Conservation (phyloP, 2,797 vertebrate species). For the Catostomus latipinnis region DNA sequence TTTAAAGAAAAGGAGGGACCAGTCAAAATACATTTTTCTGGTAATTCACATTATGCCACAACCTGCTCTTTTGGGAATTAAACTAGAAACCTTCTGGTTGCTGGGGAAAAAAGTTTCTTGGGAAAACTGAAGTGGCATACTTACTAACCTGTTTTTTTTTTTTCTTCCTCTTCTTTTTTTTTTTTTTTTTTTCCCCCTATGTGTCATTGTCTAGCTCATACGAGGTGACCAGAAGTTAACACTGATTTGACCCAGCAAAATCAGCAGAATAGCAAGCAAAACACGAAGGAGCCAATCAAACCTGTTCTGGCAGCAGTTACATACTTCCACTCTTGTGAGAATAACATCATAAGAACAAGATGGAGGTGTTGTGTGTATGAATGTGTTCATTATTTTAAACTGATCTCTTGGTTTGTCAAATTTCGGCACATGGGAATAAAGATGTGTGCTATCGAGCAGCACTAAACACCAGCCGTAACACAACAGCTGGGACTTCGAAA, state of each 20-base stretch:
- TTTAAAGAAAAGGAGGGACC: too few species aligned
- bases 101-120: too few species aligned
- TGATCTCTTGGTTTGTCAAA: slow-evolving; percentile 51
- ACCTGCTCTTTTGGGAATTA: too few species aligned
- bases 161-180: neutral
- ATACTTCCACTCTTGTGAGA: slow-evolving; percentile 22
- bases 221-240: slow-evolving; percentile 54
- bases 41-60: too few species aligned
- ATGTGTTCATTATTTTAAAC: slow-evolving; percentile 42
- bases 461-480: slow-evolving; percentile 20
- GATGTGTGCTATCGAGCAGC: slow-evolving; percentile 25
- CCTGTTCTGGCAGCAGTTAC: slow-evolving; percentile 18
- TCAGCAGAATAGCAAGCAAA: slow-evolving; percentile 5
- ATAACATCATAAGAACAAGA: slow-evolving; percentile 30
- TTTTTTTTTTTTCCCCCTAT: too few species aligned
- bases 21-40: too few species aligned
- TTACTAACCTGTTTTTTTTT: neutral
- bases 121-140: neutral
- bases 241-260: neutral
- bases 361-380: slow-evolving; percentile 25
- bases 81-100: too few species aligned
- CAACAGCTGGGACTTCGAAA: slow-evolving; percentile 23
- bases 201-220: slow-evolving; percentile 56
- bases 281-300: slow-evolving; percentile 23
- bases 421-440: slow-evolving; percentile 3